Base-by-base conservation (phyloP, 2,888 invertebrate genomes). In the Tenthredo amoena region DNA sequence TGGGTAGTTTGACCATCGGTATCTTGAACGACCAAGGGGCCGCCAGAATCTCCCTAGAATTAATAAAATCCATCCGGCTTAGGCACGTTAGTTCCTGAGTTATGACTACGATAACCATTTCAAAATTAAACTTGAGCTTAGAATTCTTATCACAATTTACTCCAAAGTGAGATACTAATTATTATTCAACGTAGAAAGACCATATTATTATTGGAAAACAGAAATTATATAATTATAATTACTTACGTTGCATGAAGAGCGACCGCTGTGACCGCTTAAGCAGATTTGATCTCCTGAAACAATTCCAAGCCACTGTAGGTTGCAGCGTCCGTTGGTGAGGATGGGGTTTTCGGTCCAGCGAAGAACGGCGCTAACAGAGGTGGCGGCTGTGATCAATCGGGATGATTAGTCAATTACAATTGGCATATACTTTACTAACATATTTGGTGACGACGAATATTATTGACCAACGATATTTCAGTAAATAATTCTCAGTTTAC, bases 261-360 rank as follows among this genome's bases (percentile, higher is more conserved):
- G 93, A 0, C 93, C 92, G 0, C 92, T 91, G 0, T 88, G 85
- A 0, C 95, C 95, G 31, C 92, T 91, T 40, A 94, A 94, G 87
- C 95, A 95, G 18, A 95, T 88, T 87, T 95, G 94, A 81, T 93
- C 93, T 10, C 89, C 90, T 26, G 93, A 92, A 37, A 95, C 92
- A 0, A 89, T 83, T 4, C 94, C 91, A 0, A 93, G 90, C 88
- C 93, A 95, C 84, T 92, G 92, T 6, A 89, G 89, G 88, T 94
- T 94, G 88, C 95, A 95, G 1, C 90, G 91, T 0, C 88, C 83
- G 86, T 95, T 95, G 1, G 91, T 91, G 76, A 95, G 93, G 55
- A 95, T 92, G 47, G 92, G 92, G 0, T 94, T 89, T 31, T 92
- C 89, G 43, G 95, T 92, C 81, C 91, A 93, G 43, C 94, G 92